A percentile compares a stretch with the other conserved stretches of the same genome.
Conservation (phyloP, 2,797 vertebrate species). For the Psittacula derbiana region DNA sequence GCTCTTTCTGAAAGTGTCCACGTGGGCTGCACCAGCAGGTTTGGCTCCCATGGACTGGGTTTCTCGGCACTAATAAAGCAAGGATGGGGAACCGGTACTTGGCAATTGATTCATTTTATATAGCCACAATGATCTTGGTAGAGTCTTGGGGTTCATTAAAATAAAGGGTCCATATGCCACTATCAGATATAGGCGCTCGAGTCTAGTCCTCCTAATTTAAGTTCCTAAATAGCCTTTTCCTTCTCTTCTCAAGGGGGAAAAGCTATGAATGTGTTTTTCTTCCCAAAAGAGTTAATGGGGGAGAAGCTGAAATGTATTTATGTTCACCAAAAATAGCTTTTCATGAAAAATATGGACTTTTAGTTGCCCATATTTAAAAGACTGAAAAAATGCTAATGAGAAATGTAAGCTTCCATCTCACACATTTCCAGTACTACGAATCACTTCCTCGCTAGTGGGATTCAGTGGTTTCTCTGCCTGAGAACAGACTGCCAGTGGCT, state of each 20-base stretch:
- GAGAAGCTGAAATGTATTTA: neutral
- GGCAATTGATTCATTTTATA: neutral
- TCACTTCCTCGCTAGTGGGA: rapidly evolving
- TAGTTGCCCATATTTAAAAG: neutral
- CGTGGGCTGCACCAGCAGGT: neutral
- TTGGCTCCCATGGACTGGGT: neutral
- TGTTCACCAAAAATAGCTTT: neutral
- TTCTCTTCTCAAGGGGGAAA: neutral
- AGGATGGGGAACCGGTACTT: rapidly evolving
- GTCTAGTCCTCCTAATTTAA: neutral
- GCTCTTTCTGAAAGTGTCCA: neutral
- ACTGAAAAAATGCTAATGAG: neutral
- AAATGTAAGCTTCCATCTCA: neutral
- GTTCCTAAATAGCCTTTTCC: neutral
- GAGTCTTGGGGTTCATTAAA: neutral
- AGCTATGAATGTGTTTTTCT: neutral
- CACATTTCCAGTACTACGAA: neutral
- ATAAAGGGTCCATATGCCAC: rapidly evolving
- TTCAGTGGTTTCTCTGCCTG: neutral
- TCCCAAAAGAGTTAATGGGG: neutral
- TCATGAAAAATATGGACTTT: rapidly evolving
- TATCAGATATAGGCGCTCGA: neutral
- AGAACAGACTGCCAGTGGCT: neutral
- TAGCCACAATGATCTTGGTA: neutral
- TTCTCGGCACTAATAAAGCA: neutral